phyloP scores from a whole-genome alignment of 2,888 invertebrate species.

The Dexiosoma caninum region DNA sequence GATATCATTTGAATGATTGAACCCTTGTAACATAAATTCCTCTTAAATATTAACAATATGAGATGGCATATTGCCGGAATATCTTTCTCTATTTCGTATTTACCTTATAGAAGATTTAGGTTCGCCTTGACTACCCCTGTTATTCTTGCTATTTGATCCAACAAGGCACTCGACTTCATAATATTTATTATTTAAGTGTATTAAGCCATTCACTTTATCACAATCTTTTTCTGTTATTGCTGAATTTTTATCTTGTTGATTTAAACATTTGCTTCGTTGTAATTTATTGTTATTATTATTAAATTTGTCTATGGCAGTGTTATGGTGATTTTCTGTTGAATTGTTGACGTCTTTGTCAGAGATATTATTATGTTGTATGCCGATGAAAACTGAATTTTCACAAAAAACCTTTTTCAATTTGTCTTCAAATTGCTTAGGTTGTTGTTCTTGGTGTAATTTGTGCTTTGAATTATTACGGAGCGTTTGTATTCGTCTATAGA shows the following conservation, averaged over 20 bases:
- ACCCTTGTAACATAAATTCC: no score
- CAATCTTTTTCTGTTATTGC: background rate
- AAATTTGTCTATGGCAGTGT: background rate
- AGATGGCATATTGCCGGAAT: no score
- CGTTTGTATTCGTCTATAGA: slow-evolving; percentile 73
- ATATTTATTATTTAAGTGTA: slow-evolving; percentile 70
- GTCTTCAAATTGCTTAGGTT: slow-evolving; percentile 53
- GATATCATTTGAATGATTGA: no score
- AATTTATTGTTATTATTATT: background rate
- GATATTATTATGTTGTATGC: background rate
- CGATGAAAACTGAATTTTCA: slow-evolving; percentile 55
- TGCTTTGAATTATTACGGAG: slow-evolving; percentile 71
- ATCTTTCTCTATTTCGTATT: slow-evolving; percentile 21
- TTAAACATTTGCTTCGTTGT: background rate
- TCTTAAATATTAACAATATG: no score
- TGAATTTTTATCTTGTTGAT: slow-evolving; percentile 20
- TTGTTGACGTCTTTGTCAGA: background rate
- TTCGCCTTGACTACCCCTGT: slow-evolving; percentile 38
- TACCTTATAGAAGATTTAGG: slow-evolving; percentile 67
- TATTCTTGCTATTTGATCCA: background rate
- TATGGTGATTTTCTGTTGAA: slow-evolving; percentile 29
- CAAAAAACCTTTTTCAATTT: slow-evolving; percentile 56
- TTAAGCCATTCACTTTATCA: slow-evolving; percentile 63
- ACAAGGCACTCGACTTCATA: slow-evolving; percentile 70
- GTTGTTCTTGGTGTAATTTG: slow-evolving; percentile 68